Evolutionary conservation across 2,888 invertebrate species (phyloP), one percentile per base, ranked within the genome.

Genomic region (Ganaspis brasiliensis): DNA sequence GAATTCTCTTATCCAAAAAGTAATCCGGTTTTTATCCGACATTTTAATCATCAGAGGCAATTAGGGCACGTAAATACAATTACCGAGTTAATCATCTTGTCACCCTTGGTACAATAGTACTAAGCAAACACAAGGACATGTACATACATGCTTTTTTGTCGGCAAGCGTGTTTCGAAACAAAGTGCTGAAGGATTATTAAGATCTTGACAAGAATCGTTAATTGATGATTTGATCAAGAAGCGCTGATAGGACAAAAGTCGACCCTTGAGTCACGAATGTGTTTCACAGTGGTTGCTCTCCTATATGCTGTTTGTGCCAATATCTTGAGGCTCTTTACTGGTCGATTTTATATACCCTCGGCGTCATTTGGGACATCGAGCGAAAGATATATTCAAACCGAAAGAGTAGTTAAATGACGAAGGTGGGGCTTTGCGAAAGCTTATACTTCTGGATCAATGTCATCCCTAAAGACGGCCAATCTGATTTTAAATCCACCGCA

Each of bases 161-260:
- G n/a, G n/a, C n/a, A n/a, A n/a, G n/a, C n/a, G 49, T n/a, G n/a
- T n/a, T 49, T 49, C n/a, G 12, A 49, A 73, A 67, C 26, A 35
- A 37, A n/a, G n/a, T n/a, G n/a, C 16, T 49, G 35, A n/a, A n/a
- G 21, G 19, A 61, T 10, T 19, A 61, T 19, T 61, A 37, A 10
- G 4, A 19, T 61, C 19, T 63, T n/a, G n/a, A n/a, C 6, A 14
- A 63, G 14, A 56, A 0, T 9, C 57, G 72, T 31, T 77, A 80
- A 79, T 78, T 73, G 79, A 81, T 59, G 26, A 72, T 52, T 61
- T 77, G 76, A 79, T 78, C 70, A 19, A 77, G 70, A 79, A 74
- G 71, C 40, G 81, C 79, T 82, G 79, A 79, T 78, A 81, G 78
- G 74, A 77, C 78, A 74, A 59, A 77, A 81, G 78, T 78, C 59